These are phyloP conservation scores for Formica selysi DNA, from an alignment of 1,140 invertebrate species.

Conservation along the genomic window DNA sequence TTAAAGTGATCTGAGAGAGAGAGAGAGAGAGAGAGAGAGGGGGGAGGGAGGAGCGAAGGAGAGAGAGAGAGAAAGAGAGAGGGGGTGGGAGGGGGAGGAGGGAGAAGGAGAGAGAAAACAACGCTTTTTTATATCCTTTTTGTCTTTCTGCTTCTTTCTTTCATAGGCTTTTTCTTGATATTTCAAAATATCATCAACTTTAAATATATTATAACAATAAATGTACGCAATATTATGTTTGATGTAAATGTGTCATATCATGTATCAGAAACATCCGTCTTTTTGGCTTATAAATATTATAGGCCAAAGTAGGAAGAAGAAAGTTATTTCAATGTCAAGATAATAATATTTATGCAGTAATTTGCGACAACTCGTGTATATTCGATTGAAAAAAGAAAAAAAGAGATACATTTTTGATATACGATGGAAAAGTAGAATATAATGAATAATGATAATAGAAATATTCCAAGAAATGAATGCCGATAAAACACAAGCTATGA, in stretches of 20 bases:
- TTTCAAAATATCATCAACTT: constrained; percentile 31
- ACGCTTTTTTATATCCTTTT: constrained; percentile 6
- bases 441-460: neutral
- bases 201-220: too few relatives aligned
- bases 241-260: neutral
- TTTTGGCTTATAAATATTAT: neutral
- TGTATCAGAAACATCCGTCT: neutral
- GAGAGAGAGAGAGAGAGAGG: constrained; percentile 58
- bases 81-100: neutral
- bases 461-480: neutral
- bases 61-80: constrained; percentile 65
- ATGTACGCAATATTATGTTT: too few relatives aligned
- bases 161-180: neutral
- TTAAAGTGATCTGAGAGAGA: constrained; percentile 79
- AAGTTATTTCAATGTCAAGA: neutral
- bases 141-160: neutral
- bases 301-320: neutral
- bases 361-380: neutral
- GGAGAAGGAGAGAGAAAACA: neutral
- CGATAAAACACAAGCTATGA: neutral
- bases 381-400: too few relatives aligned
- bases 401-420: too few relatives aligned
- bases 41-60: too few relatives aligned
- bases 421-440: neutral
- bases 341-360: neutral